phyloP scores from a whole-genome alignment of 64 coral and sea anemone genomes.

The Montipora capricornis region DNA sequence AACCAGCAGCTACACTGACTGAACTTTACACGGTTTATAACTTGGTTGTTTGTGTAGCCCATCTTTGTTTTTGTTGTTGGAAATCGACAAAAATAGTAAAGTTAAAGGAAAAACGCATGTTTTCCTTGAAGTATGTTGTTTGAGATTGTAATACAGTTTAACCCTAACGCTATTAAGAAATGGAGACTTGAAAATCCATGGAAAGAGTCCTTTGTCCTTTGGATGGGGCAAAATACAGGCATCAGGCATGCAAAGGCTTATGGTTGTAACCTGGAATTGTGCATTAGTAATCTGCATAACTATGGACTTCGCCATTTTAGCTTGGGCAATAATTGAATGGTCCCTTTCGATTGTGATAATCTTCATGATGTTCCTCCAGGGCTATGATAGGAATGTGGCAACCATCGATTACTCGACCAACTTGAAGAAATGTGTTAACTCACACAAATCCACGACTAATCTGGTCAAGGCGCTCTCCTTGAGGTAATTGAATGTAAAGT shows the following conservation, averaged over 20 bases:
- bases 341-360: conserved; percentile 52
- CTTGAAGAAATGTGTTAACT: conserved; percentile 54
- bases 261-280: neutral
- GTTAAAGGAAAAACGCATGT: conserved; percentile 7
- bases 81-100: neutral
- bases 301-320: neutral
- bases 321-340: conserved; percentile 52
- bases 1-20: neutral
- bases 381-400: conserved; percentile 62
- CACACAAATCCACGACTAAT: conserved; percentile 36
- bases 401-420: conserved; percentile 47
- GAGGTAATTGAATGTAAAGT: neutral
- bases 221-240: conserved; percentile 13
- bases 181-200: conserved; percentile 3
- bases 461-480: conserved; percentile 8
- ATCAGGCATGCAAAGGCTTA: neutral
- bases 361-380: conserved; percentile 48
- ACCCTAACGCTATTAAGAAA: neutral
- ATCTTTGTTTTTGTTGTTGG: neutral
- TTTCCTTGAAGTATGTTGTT: conserved; percentile 3
- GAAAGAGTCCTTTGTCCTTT: neutral
- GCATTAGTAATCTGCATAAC: conserved; percentile 11
- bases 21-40: neutral
- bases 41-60: neutral
- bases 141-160: neutral